These are phyloP conservation scores for Sminthurinus aureus DNA, from an alignment of 2,888 invertebrate genomes.

Conservation along the genomic window DNA sequence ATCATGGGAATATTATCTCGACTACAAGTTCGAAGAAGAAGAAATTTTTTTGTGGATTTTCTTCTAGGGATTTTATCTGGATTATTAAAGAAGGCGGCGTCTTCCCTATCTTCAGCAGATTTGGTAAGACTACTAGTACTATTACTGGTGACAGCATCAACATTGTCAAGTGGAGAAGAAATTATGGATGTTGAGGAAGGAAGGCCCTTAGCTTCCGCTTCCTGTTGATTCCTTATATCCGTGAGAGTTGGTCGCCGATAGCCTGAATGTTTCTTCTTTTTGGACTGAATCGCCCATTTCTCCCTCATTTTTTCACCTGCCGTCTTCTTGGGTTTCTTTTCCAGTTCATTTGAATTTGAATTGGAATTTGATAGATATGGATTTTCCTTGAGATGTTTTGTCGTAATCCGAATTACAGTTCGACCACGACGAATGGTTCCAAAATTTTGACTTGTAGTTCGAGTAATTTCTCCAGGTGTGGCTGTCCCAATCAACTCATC, in stretches of 20 bases:
- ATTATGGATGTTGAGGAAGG: background rate
- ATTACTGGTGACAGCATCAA: background rate
- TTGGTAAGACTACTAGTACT: background rate
- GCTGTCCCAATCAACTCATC: slow-evolving; percentile 4
- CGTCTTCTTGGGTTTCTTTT: slow-evolving; percentile 69
- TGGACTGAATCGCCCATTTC: slow-evolving; percentile 71
- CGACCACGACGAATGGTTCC: slow-evolving; percentile 76
- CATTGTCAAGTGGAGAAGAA: background rate
- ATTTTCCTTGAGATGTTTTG: slow-evolving; percentile 62
- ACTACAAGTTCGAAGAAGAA: slow-evolving; percentile 22
- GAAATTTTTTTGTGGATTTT: slow-evolving; percentile 34
- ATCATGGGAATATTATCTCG: background rate
- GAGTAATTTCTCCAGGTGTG: slow-evolving; percentile 51
- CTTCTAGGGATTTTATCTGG: slow-evolving; percentile 26
- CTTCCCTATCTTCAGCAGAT: slow-evolving; percentile 29
- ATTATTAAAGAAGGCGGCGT: slow-evolving; percentile 23
- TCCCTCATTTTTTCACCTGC: slow-evolving; percentile 79
- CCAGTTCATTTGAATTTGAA: background rate
- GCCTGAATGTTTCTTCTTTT: slow-evolving; percentile 46
- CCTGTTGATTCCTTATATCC: slow-evolving; percentile 54
- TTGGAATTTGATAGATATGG: slow-evolving; percentile 43
- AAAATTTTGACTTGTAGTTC: slow-evolving; percentile 64
- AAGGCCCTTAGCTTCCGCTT: slow-evolving; percentile 36
- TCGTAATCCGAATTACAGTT: slow-evolving; percentile 77
- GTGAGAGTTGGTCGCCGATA: slow-evolving; percentile 53